These are phyloP conservation scores for Nothocercus nigrocapillus DNA, from an alignment of 2,113 vertebrate species.

Conservation along the genomic window DNA sequence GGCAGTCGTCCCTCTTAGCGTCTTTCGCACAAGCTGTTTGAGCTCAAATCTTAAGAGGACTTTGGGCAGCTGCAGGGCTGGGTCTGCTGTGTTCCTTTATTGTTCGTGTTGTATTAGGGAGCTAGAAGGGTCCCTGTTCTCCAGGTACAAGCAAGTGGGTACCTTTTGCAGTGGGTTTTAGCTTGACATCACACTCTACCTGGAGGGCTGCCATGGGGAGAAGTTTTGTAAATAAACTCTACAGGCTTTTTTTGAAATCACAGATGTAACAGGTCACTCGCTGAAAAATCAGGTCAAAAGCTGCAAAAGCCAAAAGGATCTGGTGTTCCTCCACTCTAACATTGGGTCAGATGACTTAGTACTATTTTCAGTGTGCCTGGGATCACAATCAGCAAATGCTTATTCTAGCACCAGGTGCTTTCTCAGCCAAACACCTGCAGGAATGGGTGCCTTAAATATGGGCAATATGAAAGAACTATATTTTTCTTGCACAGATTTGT, in stretches of 20 bases:
- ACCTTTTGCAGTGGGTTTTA: not conserved
- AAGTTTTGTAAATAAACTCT: not conserved
- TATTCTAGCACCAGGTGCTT: too few relatives aligned
- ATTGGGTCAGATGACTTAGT: not conserved
- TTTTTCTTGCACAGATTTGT: not conserved
- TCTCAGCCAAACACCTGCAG: not conserved
- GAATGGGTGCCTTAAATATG: not conserved
- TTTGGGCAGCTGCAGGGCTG: fast-evolving
- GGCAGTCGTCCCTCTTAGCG: not conserved
- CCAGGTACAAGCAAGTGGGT: fast-evolving
- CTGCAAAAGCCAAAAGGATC: not conserved
- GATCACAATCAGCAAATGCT: too few relatives aligned
- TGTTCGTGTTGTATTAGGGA: not conserved
- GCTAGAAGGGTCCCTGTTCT: not conserved
- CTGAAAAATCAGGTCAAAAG: not conserved
- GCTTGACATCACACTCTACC: not conserved
- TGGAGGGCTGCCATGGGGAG: not conserved
- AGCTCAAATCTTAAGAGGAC: not conserved
- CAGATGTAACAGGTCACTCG: not conserved
- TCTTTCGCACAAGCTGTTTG: not conserved
- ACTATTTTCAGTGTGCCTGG: not conserved
- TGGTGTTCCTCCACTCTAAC: not conserved
- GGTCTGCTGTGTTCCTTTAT: not conserved
- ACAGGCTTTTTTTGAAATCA: not conserved
- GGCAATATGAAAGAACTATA: fast-evolving